These are phyloP conservation scores for Amphiprion percula DNA, from an alignment of 2,113 vertebrate genomes.

Conservation along the genomic window DNA sequence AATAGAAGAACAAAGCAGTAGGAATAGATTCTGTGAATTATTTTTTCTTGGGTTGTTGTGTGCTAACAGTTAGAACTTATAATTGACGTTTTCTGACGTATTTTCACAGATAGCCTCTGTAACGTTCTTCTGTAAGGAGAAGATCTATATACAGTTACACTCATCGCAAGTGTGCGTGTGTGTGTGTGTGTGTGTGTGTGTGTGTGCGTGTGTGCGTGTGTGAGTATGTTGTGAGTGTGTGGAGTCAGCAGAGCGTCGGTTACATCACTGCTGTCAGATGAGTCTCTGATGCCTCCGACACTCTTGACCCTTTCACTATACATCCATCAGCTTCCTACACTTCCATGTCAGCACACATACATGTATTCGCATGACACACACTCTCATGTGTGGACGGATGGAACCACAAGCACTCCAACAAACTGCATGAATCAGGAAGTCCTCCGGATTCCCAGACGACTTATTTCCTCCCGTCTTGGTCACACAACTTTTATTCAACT, in stretches of 20 bases:
- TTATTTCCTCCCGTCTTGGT: neutral
- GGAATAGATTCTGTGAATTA: no score
- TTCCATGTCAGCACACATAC: conserved; percentile 19
- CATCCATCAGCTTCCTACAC: conserved; percentile 35
- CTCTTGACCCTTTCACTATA: conserved; percentile 27
- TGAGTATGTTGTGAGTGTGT: neutral
- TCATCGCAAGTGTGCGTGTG: no score
- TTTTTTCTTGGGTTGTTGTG: no score
- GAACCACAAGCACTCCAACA: neutral
- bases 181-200: neutral
- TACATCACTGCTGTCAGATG: conserved; percentile 29
- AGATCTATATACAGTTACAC: no score
- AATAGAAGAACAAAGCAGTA: no score
- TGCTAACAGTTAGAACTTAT: no score
- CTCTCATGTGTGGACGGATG: neutral
- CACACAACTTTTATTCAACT: neutral
- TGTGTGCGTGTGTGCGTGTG: neutral
- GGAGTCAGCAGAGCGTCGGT: conserved; percentile 1
- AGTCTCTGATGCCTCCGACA: neutral
- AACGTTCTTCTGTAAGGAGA: no score
- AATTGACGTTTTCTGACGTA: no score
- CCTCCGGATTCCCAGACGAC: neutral
- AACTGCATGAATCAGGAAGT: neutral
- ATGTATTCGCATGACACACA: conserved; percentile 1
- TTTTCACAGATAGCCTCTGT: no score